Conservation (phyloP, 2,888 invertebrate species). For the Fragum sueziense region DNA sequence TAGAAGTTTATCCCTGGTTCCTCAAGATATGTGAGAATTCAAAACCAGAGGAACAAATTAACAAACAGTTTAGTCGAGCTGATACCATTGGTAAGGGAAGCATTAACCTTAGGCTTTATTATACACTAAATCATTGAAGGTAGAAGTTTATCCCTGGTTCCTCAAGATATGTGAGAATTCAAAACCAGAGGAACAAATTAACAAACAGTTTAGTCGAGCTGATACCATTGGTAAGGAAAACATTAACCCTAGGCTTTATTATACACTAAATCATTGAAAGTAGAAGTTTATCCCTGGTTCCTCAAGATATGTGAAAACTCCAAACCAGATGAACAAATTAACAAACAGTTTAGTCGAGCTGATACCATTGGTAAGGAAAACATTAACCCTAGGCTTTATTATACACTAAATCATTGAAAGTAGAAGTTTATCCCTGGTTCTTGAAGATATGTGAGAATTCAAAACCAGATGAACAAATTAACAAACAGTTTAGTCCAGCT, state of each 20-base stretch:
- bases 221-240: constrained; percentile 82
- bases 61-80: constrained; percentile 81
- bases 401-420: constrained; percentile 78
- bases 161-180: constrained; percentile 83
- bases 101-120: too few species aligned
- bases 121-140: constrained; percentile 78
- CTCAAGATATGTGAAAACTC: constrained; percentile 83
- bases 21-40: constrained; percentile 83
- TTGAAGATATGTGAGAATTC: constrained; percentile 83
- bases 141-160: constrained; percentile 83
- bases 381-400: too few species aligned
- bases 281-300: constrained; percentile 83
- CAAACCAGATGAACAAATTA: constrained; percentile 78
- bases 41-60: constrained; percentile 78
- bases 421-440: constrained; percentile 83
- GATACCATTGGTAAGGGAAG: constrained; percentile 82
- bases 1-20: constrained; percentile 83
- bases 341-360: constrained; percentile 81
- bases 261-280: constrained; percentile 78
- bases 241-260: too few species aligned
- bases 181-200: constrained; percentile 78
- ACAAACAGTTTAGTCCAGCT: constrained; percentile 81
- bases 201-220: constrained; percentile 81
- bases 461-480: constrained; percentile 78
- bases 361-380: constrained; percentile 82